Conservation (phyloP, 2,113 vertebrate genomes). For the Aegithalos caudatus region DNA sequence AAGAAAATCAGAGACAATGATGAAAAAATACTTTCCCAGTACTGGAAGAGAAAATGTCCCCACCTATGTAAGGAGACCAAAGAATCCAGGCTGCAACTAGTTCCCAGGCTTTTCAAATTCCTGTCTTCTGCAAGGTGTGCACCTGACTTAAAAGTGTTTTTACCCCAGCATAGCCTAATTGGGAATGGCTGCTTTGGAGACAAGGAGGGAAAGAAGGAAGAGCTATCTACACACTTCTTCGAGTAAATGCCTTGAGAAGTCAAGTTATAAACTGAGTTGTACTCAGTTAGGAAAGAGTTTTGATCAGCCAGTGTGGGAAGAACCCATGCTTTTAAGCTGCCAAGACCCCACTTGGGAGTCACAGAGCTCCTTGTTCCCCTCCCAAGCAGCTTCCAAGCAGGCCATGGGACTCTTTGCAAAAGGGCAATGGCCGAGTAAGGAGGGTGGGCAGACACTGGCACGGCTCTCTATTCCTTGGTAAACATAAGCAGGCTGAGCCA, state of each 20-base stretch:
- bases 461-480: fast-evolving
- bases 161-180: not conserved
- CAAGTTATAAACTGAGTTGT: not conserved
- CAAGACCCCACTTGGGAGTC: not conserved
- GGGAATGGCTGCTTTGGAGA: not conserved
- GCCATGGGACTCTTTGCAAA: fast-evolving
- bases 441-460: not conserved
- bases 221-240: not conserved
- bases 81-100: not conserved
- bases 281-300: not conserved
- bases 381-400: not conserved
- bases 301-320: fast-evolving
- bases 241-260: not conserved
- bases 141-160: not conserved
- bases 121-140: not conserved
- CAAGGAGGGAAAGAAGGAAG: not conserved
- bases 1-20: not conserved
- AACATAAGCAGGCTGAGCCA: not conserved
- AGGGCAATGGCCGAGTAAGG: not conserved
- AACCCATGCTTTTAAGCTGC: not conserved
- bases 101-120: not conserved
- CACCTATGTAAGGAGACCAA: not conserved
- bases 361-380: not conserved
- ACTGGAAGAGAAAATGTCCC: not conserved
- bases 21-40: not conserved